Evolutionary conservation across 2,113 vertebrate genomes (phyloP).

Genomic region (Mohoua ochrocephala): DNA sequence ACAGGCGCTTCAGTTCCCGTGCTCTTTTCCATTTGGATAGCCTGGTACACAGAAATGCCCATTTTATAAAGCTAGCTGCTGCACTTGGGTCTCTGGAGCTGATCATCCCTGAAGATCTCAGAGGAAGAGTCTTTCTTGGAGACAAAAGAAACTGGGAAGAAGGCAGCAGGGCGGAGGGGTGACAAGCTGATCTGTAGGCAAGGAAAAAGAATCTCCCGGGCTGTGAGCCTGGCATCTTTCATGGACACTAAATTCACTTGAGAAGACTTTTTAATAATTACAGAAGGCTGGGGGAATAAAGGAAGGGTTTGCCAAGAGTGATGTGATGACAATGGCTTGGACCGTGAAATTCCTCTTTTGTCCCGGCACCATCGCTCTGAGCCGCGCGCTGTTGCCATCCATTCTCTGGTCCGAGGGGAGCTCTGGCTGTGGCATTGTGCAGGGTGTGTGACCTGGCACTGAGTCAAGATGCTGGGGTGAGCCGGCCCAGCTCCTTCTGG

Average conservation of each 20-base stretch:
- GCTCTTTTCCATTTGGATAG: not conserved
- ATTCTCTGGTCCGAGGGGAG: not conserved
- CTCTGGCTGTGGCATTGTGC: not conserved
- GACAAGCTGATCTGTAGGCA: not conserved
- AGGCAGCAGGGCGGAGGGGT: not conserved
- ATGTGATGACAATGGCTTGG: conserved; percentile 19
- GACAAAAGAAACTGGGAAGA: not conserved
- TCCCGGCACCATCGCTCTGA: not conserved
- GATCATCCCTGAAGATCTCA: not conserved
- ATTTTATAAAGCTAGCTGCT: not conserved
- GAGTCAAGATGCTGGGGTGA: not conserved
- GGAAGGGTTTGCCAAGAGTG: conserved; percentile 10
- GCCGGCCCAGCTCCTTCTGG: not conserved
- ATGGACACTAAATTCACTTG: not conserved
- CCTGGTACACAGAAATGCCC: not conserved
- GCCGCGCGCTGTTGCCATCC: not conserved
- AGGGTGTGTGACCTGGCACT: not conserved
- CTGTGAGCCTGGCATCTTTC: not conserved
- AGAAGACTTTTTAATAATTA: conserved; percentile 18
- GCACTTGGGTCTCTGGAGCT: not conserved
- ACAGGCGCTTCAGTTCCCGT: not conserved
- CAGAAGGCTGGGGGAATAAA: not conserved
- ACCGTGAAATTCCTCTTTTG: not conserved
- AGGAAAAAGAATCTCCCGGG: not conserved
- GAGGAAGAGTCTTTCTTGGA: not conserved